Evolutionary conservation across 2,113 vertebrate genomes (phyloP).

Genomic region (Callocephalon fimbriatum): DNA sequence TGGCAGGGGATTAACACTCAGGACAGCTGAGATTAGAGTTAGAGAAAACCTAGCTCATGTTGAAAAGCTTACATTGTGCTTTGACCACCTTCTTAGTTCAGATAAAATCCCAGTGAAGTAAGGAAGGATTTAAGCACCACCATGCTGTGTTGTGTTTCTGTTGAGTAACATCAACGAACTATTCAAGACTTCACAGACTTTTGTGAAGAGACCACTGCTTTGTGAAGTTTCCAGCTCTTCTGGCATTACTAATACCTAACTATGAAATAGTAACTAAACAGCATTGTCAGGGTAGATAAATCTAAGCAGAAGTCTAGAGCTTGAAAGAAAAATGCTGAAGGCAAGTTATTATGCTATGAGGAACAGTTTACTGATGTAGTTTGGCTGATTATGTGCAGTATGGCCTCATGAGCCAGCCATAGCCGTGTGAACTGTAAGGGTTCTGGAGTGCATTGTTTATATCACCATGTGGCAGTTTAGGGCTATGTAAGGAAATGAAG

Average conservation of each 20-base stretch:
- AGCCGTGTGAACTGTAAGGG: background rate
- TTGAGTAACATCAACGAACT: background rate
- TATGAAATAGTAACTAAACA: background rate
- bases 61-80: accelerated
- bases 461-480: background rate
- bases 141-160: background rate
- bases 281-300: conserved; percentile 55
- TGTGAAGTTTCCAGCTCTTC: background rate
- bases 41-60: background rate
- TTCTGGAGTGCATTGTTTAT: background rate
- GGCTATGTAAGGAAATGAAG: background rate
- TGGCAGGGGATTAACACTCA: background rate
- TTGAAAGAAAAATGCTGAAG: conserved; percentile 41
- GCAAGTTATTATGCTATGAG: conserved; percentile 16
- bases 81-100: background rate
- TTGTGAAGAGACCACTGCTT: background rate
- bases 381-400: conserved; percentile 9
- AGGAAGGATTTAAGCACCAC: background rate
- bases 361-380: conserved; percentile 11
- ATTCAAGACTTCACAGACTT: background rate
- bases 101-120: background rate
- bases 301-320: background rate
- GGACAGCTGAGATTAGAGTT: background rate
- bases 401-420: background rate
- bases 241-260: background rate